Evolutionary conservation across 1,140 invertebrate species (phyloP), one percentile per base, ranked within the genome.

Genomic region (Sogatella furcifera): DNA sequence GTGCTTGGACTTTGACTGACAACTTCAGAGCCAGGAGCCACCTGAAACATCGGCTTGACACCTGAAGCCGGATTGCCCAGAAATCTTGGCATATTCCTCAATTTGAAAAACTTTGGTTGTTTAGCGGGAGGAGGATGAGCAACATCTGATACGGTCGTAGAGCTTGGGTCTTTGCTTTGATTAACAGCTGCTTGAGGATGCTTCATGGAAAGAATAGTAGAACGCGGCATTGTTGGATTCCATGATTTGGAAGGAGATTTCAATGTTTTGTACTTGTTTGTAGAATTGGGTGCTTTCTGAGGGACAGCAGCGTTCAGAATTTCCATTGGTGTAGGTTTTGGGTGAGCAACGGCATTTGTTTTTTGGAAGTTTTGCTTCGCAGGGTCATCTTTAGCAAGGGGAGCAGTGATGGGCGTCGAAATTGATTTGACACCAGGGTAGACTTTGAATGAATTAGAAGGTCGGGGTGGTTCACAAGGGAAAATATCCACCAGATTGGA

Each of bases 41-140:
- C 73, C 8, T 75, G 72, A 58, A 81, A 83, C 75, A 83, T 77
- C 0, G 80, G 79, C 52, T 82, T 83, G 0, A 82, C 81, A 0
- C 80, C 80, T 0, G 79, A 81, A 0, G 80, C 76, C 0, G 81
- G 81, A 67, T 81, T 81, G 0, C 80, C 81, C n/a, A 82, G 66
- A 63, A 78, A 82, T 61, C 80, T 68, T 0, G 79, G 80, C 61
- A 77, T 74, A 61, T 83, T 83, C 17, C 80, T 68, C 67, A 76
- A 74, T 62, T 81, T 82, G 59, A 81, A 81, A 43, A 82, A 81
- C 63, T 79, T 80, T 0, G 78, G 74, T 0, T 79, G 76, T 49
- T 79, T 78, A 0, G 71, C 73, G 3, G 70, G 66, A 52, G 43
- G 44, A 64, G 59, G 68, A 34, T 70, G 24, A 44, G 73, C 70